phyloP scores from a whole-genome alignment of 2,113 vertebrate genomes.

The Platysteira castanea region DNA sequence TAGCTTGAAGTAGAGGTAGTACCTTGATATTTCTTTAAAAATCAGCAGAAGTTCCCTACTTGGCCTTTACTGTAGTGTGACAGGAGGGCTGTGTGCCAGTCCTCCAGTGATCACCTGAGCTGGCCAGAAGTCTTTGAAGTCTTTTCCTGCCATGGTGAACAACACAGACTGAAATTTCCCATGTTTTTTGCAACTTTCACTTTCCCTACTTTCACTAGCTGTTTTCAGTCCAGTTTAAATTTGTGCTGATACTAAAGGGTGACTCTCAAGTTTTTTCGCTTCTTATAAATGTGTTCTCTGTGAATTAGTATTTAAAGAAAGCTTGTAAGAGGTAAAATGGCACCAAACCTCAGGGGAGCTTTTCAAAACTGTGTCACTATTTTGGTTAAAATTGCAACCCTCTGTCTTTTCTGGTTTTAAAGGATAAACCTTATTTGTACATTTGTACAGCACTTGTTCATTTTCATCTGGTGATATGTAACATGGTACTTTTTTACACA shows the following conservation, averaged over 20 bases:
- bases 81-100: not conserved
- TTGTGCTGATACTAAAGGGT: not conserved
- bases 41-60: not conserved
- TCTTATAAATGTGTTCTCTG: not conserved
- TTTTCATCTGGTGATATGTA: conserved; percentile 22
- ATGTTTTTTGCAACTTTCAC: not conserved
- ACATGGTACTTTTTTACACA: conserved; percentile 42
- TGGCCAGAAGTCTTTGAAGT: not conserved
- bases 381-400: not conserved
- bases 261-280: not conserved
- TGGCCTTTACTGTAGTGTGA: not conserved
- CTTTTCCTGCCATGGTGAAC: not conserved
- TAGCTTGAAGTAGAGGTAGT: not conserved
- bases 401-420: not conserved
- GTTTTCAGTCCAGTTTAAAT: not conserved
- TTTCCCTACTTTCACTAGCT: not conserved
- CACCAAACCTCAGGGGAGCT: not conserved
- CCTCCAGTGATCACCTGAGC: not conserved
- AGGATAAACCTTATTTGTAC: not conserved
- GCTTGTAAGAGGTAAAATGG: not conserved
- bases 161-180: not conserved
- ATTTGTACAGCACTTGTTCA: not conserved
- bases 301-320: not conserved
- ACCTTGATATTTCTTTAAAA: not conserved
- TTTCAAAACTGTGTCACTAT: not conserved